A percentile compares a stretch with the other conserved stretches of the same genome.
These are phyloP conservation scores for Varecia variegata DNA, from an alignment of 2,797 vertebrate species.

Conservation along the genomic window DNA sequence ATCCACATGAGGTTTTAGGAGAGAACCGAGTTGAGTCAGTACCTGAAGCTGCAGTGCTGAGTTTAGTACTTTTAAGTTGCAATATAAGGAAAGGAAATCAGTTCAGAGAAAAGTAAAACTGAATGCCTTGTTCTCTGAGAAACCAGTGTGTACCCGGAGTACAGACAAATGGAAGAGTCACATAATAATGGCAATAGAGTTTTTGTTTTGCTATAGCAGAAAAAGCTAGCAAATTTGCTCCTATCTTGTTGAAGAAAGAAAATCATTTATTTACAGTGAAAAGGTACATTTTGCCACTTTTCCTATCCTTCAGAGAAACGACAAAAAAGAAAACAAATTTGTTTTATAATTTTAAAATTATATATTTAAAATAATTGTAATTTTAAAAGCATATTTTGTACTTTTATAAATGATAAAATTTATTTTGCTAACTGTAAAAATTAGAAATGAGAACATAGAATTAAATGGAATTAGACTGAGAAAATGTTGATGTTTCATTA, in stretches of 20 bases:
- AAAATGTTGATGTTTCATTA: background rate
- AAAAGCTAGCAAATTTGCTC: background rate
- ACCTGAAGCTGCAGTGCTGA: background rate
- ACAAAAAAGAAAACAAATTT: background rate
- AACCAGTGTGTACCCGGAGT: background rate
- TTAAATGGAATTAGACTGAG: background rate
- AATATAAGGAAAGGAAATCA: background rate
- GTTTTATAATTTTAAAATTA: background rate
- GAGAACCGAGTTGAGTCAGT: background rate
- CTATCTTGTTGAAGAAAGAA: background rate
- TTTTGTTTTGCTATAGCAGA: background rate
- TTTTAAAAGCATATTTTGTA: background rate
- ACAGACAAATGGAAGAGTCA: background rate
- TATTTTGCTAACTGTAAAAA: slow-evolving; percentile 3
- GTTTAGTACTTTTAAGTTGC: background rate
- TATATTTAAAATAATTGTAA: background rate
- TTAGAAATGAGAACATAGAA: background rate
- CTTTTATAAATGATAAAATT: background rate
- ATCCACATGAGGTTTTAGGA: background rate
- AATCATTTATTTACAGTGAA: background rate
- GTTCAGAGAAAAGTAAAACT: background rate
- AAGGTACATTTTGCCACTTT: background rate
- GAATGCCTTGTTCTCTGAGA: background rate
- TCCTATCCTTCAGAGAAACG: background rate
- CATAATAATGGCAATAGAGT: no score